These are phyloP conservation scores for Iphiclides podalirius DNA, from an alignment of 2,888 invertebrate species.

Conservation along the genomic window DNA sequence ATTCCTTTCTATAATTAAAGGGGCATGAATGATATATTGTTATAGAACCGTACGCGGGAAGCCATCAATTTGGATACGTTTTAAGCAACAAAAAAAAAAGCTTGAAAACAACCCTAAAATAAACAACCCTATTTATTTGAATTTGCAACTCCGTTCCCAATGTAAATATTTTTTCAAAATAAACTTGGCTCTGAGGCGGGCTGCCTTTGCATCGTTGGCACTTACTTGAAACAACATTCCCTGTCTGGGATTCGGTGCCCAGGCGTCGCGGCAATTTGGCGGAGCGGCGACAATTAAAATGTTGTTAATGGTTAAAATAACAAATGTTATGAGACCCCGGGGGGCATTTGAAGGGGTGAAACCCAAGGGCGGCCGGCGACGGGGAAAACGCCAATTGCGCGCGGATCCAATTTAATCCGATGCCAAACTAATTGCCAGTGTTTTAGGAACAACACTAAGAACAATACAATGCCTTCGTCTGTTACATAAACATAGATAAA, in stretches of 20 bases:
- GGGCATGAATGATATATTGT: too few species aligned
- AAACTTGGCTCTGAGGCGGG: constrained; percentile 6
- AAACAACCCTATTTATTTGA: constrained; percentile 3
- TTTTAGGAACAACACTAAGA: constrained; percentile 6
- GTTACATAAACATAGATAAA: too few species aligned
- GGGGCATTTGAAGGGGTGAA: constrained; percentile 31
- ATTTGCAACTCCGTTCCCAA: neutral
- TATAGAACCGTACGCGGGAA: too few species aligned
- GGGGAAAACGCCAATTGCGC: constrained; percentile 22
- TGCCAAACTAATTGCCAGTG: constrained; percentile 14
- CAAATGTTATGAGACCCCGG: constrained; percentile 52
- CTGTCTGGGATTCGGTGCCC: constrained; percentile 12
- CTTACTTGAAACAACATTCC: constrained; percentile 40
- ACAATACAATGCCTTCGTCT: too few species aligned
- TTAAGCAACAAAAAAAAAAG: too few species aligned
- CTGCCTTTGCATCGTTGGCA: constrained; percentile 29
- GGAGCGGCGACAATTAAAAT: constrained; percentile 48
- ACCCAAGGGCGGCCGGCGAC: constrained; percentile 13
- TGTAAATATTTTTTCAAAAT: constrained; percentile 8
- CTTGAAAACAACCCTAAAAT: constrained; percentile 1
- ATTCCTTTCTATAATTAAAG: too few species aligned
- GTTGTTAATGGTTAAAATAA: constrained; percentile 60
- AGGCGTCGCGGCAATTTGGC: constrained; percentile 25
- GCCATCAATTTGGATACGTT: too few species aligned
- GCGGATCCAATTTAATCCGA: constrained; percentile 26